Evolutionary conservation across 2,113 vertebrate genomes (phyloP), one percentile per base, ranked within the genome.

Genomic region (Zosterops pallidus): DNA sequence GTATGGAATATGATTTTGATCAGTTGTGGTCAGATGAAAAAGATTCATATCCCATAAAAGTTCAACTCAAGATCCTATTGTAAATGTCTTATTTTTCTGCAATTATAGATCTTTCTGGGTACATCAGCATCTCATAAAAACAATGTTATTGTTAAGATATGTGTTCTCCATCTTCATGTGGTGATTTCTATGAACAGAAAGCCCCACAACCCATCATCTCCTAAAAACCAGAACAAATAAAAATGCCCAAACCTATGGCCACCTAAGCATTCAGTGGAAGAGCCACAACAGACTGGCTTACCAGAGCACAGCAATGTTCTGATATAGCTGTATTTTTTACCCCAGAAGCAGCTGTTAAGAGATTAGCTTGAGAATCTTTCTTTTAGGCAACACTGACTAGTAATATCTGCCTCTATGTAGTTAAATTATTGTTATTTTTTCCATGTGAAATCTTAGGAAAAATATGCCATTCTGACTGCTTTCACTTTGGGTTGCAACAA

Each of bases 201-300:
- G 28, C 7, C n/a, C 9, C 35, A 23, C 14, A n/a, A 12, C 6
- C 3, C 3, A 7, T 31, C 0, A 1, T 23, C 10, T 53, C 20
- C 3, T 0, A 31, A 46, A 44, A 81, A n/a, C 12, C 4, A 5
- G 0, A 62, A 2, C 5, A 39, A 77, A 7, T 11, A 50, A 39
- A 28, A 50, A 7, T 0, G 0, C 11, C 5, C 26, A 50, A 59
- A 50, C 17, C 12, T 23, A 5, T 56, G 2, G 1, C 2, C 5
- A n/a, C 9, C 37, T 47, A 33, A 64, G 24, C 21, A 59, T 25
- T 31, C 31, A 33, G 14, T 7, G 50, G 25, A 13, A 59, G 29
- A 78, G 8, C 24, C 9, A 28, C 41, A 89, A 20, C 11, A 86
- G 14, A 24, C 13, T 41, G 28, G 4, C 6, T 88, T 60, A 41